These are phyloP conservation scores for Achlya flavicornis DNA, from an alignment of 2,888 invertebrate genomes.

Conservation along the genomic window DNA sequence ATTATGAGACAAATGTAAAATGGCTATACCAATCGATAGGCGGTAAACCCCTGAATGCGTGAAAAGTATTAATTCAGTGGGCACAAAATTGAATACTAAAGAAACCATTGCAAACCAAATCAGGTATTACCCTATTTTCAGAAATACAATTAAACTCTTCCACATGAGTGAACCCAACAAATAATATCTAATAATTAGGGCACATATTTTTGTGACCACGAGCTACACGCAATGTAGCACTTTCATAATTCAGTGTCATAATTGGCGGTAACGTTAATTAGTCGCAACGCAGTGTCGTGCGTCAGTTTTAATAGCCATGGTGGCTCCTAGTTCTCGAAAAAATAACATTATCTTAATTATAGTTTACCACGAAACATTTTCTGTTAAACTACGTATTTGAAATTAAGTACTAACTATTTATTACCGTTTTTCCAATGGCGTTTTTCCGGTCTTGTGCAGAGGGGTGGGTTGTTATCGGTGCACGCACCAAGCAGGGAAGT, in stretches of 20 bases:
- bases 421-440: not conserved
- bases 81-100: no score
- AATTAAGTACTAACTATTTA: slow-evolving; percentile 23
- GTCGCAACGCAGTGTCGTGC: slow-evolving; percentile 36
- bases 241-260: slow-evolving; percentile 71
- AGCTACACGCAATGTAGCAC: slow-evolving; percentile 62
- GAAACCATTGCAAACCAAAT: no score
- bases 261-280: slow-evolving; percentile 62
- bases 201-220: slow-evolving; percentile 18
- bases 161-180: not conserved
- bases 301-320: slow-evolving; percentile 32
- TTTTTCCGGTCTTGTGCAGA: not conserved
- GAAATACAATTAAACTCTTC: not conserved
- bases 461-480: not conserved
- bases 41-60: no score
- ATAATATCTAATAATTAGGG: not conserved
- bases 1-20: no score
- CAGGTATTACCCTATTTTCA: not conserved
- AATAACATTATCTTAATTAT: slow-evolving; percentile 60
- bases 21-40: no score
- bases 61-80: no score
- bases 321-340: slow-evolving; percentile 38
- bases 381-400: slow-evolving; percentile 38
- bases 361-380: slow-evolving; percentile 53
- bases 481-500: not conserved